Evolutionary conservation across 2,888 invertebrate genomes (phyloP), one percentile per base, ranked within the genome.

Genomic region (Hirtodrosophila alboralis): DNA sequence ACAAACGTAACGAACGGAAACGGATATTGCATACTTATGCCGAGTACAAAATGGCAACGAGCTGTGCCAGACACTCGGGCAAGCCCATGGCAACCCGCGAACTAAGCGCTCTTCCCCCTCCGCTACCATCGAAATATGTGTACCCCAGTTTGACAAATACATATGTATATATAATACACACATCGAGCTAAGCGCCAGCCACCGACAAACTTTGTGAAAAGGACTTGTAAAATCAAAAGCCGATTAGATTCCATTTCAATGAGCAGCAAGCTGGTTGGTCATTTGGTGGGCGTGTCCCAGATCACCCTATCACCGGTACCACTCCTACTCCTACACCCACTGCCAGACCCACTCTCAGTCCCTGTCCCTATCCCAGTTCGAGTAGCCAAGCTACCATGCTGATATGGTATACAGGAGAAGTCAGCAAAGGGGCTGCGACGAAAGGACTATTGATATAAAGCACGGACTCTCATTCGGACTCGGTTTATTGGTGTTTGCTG

Each of bases 1-100:
- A 54, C 76, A 75, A 69, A 70, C 72, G 79, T 86, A 87, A 87
- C 87, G 84, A 86, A 76, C 86, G 85, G 85, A 85, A 87, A 87
- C 86, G 87, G 87, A 87, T 85, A 86, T 86, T 86, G 87, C 85
- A 86, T 85, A 86, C 87, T 85, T 85, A 86, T 81, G 86, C 76
- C 65, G 62, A 79, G 73, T 79, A 76, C 67, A 68, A 76, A 83
- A 72, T 80, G 81, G 81, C 84, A 80, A 62, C 70, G 67, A 62
- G 60, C 57, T 54, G 33, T 40, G 44, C 47, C 60, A 76, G 73
- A 75, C 56, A 61, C 53, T 61, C 47, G 9, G 41, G 33, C 38
- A 49, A 31, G 51, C 54, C 53, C 21, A 26, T 31, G 12, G 33
- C 51, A 28, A n/a, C 36, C 33, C 31, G 14, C 16, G 14, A 41